These are phyloP conservation scores for Syngnathoides biaculeatus DNA, from an alignment of 2,113 vertebrate species.

Conservation along the genomic window DNA sequence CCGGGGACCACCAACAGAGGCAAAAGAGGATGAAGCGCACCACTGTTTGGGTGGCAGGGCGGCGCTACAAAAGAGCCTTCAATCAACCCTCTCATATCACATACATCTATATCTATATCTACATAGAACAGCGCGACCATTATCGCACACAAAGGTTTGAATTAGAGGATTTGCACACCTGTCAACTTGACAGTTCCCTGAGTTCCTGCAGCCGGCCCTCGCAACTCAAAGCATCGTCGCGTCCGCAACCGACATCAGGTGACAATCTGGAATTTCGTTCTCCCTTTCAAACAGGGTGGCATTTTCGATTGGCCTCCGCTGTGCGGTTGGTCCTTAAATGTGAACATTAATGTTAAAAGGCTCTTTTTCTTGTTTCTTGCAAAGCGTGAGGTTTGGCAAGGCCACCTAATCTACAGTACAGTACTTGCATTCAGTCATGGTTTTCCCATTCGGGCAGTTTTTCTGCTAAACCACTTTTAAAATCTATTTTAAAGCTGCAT, in stretches of 20 bases:
- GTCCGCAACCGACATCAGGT: slow-evolving; percentile 43
- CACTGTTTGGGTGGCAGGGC: slow-evolving; percentile 76
- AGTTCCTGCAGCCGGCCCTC: slow-evolving; percentile 48
- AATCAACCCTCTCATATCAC: slow-evolving; percentile 69
- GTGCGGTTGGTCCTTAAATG: slow-evolving; percentile 68
- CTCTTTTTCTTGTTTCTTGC: slow-evolving; percentile 67
- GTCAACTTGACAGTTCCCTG: slow-evolving; percentile 42
- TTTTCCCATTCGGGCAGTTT: slow-evolving; percentile 68
- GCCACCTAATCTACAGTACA: slow-evolving; percentile 49
- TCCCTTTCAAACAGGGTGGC: slow-evolving; percentile 45
- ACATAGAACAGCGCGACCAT: slow-evolving; percentile 57
- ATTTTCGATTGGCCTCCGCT: slow-evolving; percentile 51
- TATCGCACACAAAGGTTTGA: slow-evolving; percentile 60
- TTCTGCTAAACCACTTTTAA: slow-evolving; percentile 58
- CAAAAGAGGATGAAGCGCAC: slow-evolving; percentile 64
- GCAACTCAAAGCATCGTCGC: slow-evolving; percentile 28
- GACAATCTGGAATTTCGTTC: slow-evolving; percentile 66
- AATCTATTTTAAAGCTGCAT: slow-evolving; percentile 68
- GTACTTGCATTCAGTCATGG: slow-evolving; percentile 62
- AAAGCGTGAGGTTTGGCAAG: slow-evolving; percentile 72
- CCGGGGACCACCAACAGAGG: slow-evolving; percentile 77
- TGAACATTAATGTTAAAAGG: slow-evolving; percentile 60
- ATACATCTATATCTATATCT: no score
- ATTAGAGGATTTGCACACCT: slow-evolving; percentile 63
- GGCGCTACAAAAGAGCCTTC: slow-evolving; percentile 64